Percentiles rank a stretch among this genome's conserved stretches.
These are phyloP conservation scores for Ichneumon xanthorius DNA, from an alignment of 2,888 invertebrate species.

Conservation along the genomic window DNA sequence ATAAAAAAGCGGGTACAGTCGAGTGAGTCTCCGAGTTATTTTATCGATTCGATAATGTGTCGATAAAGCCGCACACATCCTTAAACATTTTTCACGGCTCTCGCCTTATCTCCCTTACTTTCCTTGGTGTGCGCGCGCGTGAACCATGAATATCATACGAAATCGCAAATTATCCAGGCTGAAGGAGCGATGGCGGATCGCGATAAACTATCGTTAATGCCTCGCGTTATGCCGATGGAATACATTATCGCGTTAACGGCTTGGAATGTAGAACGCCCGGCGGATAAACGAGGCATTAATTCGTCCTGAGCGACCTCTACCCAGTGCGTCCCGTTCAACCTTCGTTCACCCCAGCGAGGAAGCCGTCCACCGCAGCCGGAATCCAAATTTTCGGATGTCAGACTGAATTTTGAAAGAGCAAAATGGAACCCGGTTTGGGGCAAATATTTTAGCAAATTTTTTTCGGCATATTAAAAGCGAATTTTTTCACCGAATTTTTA, in stretches of 20 bases:
- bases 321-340: too few species aligned
- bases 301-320: too few species aligned
- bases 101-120: slow-evolving; percentile 22
- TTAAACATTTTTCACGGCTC: slow-evolving; percentile 4
- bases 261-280: slow-evolving; percentile 74
- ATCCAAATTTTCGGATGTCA: slow-evolving; percentile 32
- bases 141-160: slow-evolving; percentile 26
- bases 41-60: slow-evolving; percentile 59
- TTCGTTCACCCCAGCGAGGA: too few species aligned
- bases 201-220: slow-evolving; percentile 79
- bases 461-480: too few species aligned
- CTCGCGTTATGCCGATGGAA: slow-evolving; percentile 74
- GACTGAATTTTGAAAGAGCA: neutral
- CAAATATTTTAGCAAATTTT: too few species aligned
- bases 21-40: neutral
- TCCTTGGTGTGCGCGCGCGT: slow-evolving; percentile 10
- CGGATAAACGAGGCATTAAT: slow-evolving; percentile 72
- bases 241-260: slow-evolving; percentile 78
- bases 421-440: too few species aligned
- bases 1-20: slow-evolving; percentile 1
- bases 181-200: slow-evolving; percentile 61
- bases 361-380: slow-evolving; percentile 44
- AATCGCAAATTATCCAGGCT: slow-evolving; percentile 50
- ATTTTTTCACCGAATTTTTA: neutral
- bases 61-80: slow-evolving; percentile 47